phyloP scores from a whole-genome alignment of 1,140 invertebrate genomes.

The Apis dorsata region DNA sequence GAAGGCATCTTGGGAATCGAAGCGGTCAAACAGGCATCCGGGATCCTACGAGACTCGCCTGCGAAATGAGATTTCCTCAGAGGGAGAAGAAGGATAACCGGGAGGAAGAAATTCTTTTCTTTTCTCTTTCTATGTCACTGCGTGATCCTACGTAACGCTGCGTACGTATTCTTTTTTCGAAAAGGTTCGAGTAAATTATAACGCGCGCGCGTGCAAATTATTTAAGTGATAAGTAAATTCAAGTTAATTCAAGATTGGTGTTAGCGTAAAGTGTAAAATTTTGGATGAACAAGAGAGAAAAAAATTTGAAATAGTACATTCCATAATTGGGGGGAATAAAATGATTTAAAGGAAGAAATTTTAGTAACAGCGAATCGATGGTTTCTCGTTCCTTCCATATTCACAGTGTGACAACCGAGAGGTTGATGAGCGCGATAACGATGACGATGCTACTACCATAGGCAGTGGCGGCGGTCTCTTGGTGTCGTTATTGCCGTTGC shows the following conservation, averaged over 20 bases:
- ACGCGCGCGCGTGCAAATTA: too few species aligned
- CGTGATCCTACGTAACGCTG: too few species aligned
- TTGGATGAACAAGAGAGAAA: too few species aligned
- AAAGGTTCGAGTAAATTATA: too few species aligned
- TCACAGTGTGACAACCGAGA: neutral
- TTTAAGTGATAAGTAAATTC: too few species aligned
- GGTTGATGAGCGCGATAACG: constrained; percentile 44
- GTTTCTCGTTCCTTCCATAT: constrained; percentile 18
- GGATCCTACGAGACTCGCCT: constrained; percentile 69
- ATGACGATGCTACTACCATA: constrained; percentile 39
- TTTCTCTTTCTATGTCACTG: neutral
- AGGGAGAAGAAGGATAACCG: constrained; percentile 9
- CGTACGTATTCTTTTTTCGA: neutral
- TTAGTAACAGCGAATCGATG: neutral
- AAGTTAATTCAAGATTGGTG: too few species aligned
- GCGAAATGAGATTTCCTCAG: constrained; percentile 66
- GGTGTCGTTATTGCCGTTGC: constrained; percentile 34
- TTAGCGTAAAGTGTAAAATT: too few species aligned
- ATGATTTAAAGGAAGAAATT: neutral
- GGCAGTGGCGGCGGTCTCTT: neutral
- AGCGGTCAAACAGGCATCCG: constrained; percentile 31
- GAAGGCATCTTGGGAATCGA: constrained; percentile 49
- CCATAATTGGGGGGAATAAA: too few species aligned
- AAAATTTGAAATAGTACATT: too few species aligned
- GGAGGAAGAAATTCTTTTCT: neutral